phyloP scores from a whole-genome alignment of 2,113 vertebrate species.

The Naja naja region DNA sequence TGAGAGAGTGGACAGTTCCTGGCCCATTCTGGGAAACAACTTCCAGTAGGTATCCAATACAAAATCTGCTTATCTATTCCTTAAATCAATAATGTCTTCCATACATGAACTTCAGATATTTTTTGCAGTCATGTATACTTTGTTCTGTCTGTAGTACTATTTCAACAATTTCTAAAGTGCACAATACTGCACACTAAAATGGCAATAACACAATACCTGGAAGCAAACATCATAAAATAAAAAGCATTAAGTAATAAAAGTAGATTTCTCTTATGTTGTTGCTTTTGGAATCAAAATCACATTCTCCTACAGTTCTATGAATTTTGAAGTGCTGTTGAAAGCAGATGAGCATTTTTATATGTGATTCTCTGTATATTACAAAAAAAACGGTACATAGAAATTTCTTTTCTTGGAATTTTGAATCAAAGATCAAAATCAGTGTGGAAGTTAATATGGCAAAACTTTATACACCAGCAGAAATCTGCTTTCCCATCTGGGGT shows the following conservation, averaged over 20 bases:
- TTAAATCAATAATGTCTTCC: too few relatives aligned
- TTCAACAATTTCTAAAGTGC: too few relatives aligned
- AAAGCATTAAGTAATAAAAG: neutral
- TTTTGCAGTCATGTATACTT: too few relatives aligned
- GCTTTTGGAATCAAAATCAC: neutral
- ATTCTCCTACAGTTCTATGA: neutral
- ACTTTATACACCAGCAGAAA: constrained; percentile 9
- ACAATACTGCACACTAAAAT: neutral
- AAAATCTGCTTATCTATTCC: too few relatives aligned
- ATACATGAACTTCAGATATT: too few relatives aligned
- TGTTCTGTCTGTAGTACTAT: too few relatives aligned
- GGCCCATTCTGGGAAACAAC: too few relatives aligned
- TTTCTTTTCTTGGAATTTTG: constrained; percentile 22
- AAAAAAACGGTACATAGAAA: neutral
- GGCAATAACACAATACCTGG: neutral
- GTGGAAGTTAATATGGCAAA: neutral
- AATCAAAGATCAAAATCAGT: constrained; percentile 14
- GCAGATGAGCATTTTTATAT: neutral
- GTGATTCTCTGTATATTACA: neutral
- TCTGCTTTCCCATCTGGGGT: neutral
- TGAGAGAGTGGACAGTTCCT: too few relatives aligned
- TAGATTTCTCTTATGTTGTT: neutral
- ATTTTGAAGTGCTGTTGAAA: neutral
- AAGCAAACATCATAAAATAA: neutral
- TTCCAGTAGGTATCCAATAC: too few relatives aligned